Conservation (phyloP, 2,113 vertebrate genomes). For the Brachionichthys hirsutus region DNA sequence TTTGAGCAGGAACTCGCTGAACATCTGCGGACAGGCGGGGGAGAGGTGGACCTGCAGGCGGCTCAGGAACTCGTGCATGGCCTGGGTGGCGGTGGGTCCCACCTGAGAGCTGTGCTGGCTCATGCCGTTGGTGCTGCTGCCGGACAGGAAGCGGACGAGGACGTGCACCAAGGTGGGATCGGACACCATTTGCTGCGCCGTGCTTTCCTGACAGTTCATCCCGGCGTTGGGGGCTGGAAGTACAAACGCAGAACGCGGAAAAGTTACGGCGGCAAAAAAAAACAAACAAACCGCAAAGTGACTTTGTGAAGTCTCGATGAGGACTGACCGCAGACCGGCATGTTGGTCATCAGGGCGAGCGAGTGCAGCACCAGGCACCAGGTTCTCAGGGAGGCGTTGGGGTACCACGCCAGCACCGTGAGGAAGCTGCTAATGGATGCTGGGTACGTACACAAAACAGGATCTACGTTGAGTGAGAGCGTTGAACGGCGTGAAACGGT, state of each 20-base stretch:
- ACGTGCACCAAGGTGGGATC: constrained; percentile 94
- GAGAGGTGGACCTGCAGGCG: constrained; percentile 97
- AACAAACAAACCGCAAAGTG: too few relatives aligned
- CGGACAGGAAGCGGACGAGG: constrained; percentile 96
- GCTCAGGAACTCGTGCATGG: constrained; percentile 97
- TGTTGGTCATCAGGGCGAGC: constrained; percentile 98
- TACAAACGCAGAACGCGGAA: neutral
- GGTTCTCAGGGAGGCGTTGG: constrained; percentile 91
- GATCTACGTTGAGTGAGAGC: neutral
- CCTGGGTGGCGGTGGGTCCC: constrained; percentile 98
- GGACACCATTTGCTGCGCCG: constrained; percentile 95
- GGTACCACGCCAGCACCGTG: constrained; percentile 95
- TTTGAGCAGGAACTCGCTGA: constrained; percentile 97
- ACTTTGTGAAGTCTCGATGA: neutral
- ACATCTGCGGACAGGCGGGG: constrained; percentile 95
- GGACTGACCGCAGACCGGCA: constrained; percentile 90
- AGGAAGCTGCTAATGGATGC: constrained; percentile 96
- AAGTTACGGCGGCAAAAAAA: too few relatives aligned
- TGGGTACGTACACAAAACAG: constrained; percentile 54
- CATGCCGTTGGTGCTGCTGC: constrained; percentile 92
- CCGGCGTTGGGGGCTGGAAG: constrained; percentile 79
- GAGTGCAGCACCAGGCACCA: constrained; percentile 99
- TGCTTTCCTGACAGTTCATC: constrained; percentile 89
- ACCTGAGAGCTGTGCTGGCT: constrained; percentile 98
- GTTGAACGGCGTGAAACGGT: neutral